Base-by-base conservation (phyloP, 37 sponge, comb jelly and placozoan species). In the Diacarnus erythraeanus region DNA sequence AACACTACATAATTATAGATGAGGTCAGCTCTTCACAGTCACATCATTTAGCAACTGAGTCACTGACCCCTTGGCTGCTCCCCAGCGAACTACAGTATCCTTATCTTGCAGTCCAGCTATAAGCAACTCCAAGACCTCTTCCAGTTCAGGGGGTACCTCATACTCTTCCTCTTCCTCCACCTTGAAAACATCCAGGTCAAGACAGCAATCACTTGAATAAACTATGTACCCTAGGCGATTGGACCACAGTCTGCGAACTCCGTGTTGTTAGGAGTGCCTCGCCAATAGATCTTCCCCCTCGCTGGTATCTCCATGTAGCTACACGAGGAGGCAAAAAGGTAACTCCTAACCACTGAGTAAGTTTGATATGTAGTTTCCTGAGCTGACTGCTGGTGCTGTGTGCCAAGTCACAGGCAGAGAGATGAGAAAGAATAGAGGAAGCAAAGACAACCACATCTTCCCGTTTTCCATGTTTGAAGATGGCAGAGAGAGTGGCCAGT, bases 81-180 rank as follows among this genome's bases (percentile, higher is more conserved):
- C 93, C 99, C 99, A 98, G 70, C 99, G 61, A 4, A 98, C 99
- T 18, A 98, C 86, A 21, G 99, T 95, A 86, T 98, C 99, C 29
- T 79, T 80, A 84, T 98, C 99, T 56, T 80, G 83, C 42, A 98
- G 88, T 30, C 92, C 99, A 34, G 30, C 60, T 74, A 94, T 65
- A 64, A 94, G 83, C 23, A 82, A 60, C 1, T 73, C 94, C 47
- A 89, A 21, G 20, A 89, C 81, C 30, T 88, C 91, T 66, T 90
- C 95, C 35, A 69, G 65, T 38, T 85, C 91, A 29, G 81, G 81
- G 25, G 82, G 74, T 2, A 71, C 83, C 35, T 79, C 81, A n/a
- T 79, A 79, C 0, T 37, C 43, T 6, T 79, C 79, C 47, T 42
- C 78, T 15, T 65, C 30, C 5, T 75, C 59, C 3, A 29, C 74